Base-by-base conservation (phyloP, 2,797 vertebrate genomes). In the Cichlasoma orientale region DNA sequence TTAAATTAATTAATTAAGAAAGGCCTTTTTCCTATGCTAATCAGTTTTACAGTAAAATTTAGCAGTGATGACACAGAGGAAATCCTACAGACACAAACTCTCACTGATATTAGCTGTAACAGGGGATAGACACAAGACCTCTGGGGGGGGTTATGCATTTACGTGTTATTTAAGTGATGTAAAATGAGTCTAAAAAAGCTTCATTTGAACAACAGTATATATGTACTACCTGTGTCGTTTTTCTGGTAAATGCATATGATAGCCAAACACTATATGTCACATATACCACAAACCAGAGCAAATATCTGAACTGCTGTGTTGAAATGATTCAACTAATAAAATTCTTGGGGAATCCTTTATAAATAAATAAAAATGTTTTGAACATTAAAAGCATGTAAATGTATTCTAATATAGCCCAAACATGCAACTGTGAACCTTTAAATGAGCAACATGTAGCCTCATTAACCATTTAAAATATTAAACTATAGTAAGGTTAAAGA, bases 401-500 rank as follows among this genome's bases (percentile, higher is more conserved):
- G 11, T 19, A 68, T 47, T 68, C 16, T 68, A 68, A 44, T 50
- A 47, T 41, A 68, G 50, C 5, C 16, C 27, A 50, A 68, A 29
- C 63, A 50, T 68, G 50, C 50, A 68, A 29, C 18, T 68, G 38
- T 66, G 5, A 66, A 16, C 38, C 23, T 66, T 18, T 68, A 68
- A 68, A 27, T 7, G 3, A 27, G 61, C 38, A 44, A 68, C 38
- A 47, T 50, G 63, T 27, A 29, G 41, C 63, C 23, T 68, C 63
- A 29, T 75, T 57, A 16, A 83, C 81, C n/a, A 23, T 84, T 82
- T 83, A 57, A 74, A 78, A 84, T 76, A 81, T 1, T 25, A 27
- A 86, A 78, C 61, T 23, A 72, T 2, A 76, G 53, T 4, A 10
- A 25, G 9, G 54, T 82, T 56, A 33, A 52, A 52, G 23, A 53